phyloP scores from a whole-genome alignment of 2,797 vertebrate species.

The Aselliscus stoliczkanus region DNA sequence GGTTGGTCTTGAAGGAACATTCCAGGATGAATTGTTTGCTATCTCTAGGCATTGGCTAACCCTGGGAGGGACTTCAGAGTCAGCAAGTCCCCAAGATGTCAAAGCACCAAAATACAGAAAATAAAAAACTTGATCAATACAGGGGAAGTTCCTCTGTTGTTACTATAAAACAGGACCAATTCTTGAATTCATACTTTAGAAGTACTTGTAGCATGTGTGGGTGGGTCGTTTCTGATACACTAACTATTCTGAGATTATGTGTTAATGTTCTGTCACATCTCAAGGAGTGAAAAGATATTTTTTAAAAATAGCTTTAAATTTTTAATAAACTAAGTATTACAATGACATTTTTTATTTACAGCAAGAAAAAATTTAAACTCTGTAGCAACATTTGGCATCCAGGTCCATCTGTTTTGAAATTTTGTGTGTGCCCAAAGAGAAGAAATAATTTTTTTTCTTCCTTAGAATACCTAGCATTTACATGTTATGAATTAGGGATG shows the following conservation, averaged over 20 bases:
- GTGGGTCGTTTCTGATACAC: neutral
- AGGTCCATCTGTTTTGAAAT: neutral
- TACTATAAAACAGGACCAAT: neutral
- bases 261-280: neutral
- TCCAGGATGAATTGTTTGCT: neutral
- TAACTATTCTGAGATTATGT: neutral
- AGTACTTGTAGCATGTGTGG: neutral
- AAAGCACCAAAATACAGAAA: constrained; percentile 11
- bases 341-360: constrained; percentile 19
- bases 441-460: neutral
- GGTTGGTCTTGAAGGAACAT: neutral
- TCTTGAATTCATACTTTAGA: neutral
- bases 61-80: neutral
- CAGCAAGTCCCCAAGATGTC: neutral
- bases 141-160: neutral
- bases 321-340: neutral
- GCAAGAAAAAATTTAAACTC: neutral
- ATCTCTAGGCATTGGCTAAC: neutral
- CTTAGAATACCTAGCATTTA: neutral
- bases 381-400: neutral
- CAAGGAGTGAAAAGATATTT: neutral
- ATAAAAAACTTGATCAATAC: neutral
- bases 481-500: neutral
- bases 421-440: neutral
- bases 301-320: neutral